Evolutionary conservation across 2,888 invertebrate genomes (phyloP).

Genomic region (Liodrosophila aerea): DNA sequence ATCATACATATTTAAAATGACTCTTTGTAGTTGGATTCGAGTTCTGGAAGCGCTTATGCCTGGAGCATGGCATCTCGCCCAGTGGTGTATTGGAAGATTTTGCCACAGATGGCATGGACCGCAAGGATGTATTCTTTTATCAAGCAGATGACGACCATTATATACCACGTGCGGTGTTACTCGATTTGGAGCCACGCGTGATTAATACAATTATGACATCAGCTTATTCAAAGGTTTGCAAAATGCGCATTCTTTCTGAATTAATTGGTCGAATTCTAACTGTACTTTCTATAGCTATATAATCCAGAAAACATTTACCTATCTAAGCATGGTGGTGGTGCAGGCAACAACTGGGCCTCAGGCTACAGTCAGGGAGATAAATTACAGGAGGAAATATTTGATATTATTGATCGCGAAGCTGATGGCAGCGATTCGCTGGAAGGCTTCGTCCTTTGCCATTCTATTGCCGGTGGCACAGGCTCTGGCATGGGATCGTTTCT

Average conservation of each 20-base stretch:
- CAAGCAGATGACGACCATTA: slow-evolving; percentile 99
- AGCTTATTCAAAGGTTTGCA: slow-evolving; percentile 91
- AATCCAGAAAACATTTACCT: slow-evolving; percentile 99
- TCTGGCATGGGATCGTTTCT: slow-evolving; percentile 99
- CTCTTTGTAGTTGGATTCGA: slow-evolving; percentile 92
- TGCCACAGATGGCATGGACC: slow-evolving; percentile 95
- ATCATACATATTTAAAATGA: background rate
- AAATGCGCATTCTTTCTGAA: no score
- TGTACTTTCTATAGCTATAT: slow-evolving; percentile 88
- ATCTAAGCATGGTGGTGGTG: slow-evolving; percentile 98
- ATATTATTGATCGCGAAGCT: slow-evolving; percentile 98
- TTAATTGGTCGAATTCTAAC: no score
- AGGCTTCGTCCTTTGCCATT: slow-evolving; percentile 99
- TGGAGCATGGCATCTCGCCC: slow-evolving; percentile 98
- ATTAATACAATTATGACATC: slow-evolving; percentile 98
- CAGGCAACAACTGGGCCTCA: slow-evolving; percentile 99
- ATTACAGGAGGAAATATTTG: slow-evolving; percentile 97
- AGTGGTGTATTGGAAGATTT: slow-evolving; percentile 96
- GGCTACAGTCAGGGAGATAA: slow-evolving; percentile 97
- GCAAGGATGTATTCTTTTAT: slow-evolving; percentile 99
- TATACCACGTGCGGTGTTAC: slow-evolving; percentile 96
- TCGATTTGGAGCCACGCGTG: slow-evolving; percentile 98
- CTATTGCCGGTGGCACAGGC: slow-evolving; percentile 99
- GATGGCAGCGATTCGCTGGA: slow-evolving; percentile 99
- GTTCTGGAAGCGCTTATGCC: slow-evolving; percentile 99